A percentile compares a stretch with the other conserved stretches of the same genome.
Conservation (phyloP, 2,113 vertebrate genomes). For the Centropus unirufus region DNA sequence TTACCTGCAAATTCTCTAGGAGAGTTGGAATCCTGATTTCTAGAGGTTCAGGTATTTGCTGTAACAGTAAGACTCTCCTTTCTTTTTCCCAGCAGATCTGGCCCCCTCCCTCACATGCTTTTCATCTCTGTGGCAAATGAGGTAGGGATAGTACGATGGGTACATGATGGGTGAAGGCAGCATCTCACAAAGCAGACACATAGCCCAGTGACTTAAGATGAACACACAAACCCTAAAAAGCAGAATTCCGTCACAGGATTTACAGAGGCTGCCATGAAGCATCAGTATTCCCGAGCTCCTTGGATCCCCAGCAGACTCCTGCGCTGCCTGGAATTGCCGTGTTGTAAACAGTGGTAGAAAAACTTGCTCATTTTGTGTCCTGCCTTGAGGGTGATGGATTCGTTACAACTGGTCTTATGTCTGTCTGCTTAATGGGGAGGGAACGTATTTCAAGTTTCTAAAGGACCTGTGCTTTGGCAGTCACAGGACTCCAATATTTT, state of each 20-base stretch:
- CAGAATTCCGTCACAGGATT: neutral
- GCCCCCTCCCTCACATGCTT: neutral
- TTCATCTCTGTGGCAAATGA: neutral
- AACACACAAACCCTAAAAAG: neutral
- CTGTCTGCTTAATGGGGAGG: neutral
- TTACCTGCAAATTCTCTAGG: neutral
- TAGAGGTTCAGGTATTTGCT: neutral
- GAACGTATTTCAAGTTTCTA: neutral
- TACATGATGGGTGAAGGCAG: rapidly evolving
- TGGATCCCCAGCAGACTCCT: neutral
- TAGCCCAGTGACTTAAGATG: neutral
- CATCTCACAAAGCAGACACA: neutral
- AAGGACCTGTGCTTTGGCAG: neutral
- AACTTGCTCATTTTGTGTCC: neutral
- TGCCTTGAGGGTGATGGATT: neutral
- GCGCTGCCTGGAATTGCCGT: neutral
- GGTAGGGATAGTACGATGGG: neutral
- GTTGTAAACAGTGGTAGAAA: neutral
- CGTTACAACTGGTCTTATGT: neutral
- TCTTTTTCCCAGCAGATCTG: neutral
- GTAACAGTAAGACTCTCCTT: neutral
- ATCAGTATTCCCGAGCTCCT: neutral
- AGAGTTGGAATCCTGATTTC: neutral
- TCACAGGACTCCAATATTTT: neutral
- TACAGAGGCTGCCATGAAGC: neutral